phyloP scores from a whole-genome alignment of 1,140 invertebrate genomes.

The Drosophila kanapiae region DNA sequence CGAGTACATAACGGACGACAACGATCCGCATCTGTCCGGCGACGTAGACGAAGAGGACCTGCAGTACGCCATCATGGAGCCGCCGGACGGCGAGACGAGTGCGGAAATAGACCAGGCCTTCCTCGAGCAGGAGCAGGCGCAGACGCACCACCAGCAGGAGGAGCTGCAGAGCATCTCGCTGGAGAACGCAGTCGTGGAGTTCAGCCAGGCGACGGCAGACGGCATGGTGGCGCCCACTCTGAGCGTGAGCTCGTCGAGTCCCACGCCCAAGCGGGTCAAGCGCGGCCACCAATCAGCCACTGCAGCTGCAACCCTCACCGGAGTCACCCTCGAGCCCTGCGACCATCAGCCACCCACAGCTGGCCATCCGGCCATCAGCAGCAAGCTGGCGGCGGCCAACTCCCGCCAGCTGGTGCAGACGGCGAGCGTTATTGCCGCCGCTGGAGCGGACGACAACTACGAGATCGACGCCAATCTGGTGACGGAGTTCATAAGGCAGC shows the following conservation, averaged over 20 bases:
- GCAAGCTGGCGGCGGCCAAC: conserved; percentile 68
- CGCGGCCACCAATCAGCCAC: conserved; percentile 32
- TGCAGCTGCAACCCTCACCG: background rate
- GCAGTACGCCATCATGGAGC: conserved; percentile 77
- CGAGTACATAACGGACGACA: conserved; percentile 71
- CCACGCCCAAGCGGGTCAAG: conserved; percentile 63
- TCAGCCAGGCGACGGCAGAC: conserved; percentile 53
- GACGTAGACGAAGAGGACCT: conserved; percentile 74
- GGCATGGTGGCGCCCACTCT: conserved; percentile 41
- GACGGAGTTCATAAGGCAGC: conserved; percentile 79
- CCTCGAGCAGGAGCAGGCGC: conserved; percentile 54
- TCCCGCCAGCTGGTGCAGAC: conserved; percentile 77
- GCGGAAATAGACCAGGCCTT: conserved; percentile 72
- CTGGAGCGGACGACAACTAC: conserved; percentile 72
- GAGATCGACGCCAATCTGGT: conserved; percentile 80
- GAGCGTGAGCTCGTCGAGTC: conserved; percentile 53
- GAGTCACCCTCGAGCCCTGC: conserved; percentile 56
- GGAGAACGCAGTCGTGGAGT: conserved; percentile 71
- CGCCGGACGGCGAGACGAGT: conserved; percentile 64
- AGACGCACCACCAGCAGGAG: conserved; percentile 43
- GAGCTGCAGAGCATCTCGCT: conserved; percentile 65
- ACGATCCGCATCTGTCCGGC: conserved; percentile 61
- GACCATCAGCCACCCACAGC: conserved; percentile 55
- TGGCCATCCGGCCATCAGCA: conserved; percentile 56
- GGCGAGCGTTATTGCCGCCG: conserved; percentile 77